These are phyloP conservation scores for Zaprionus nigranus DNA, from an alignment of 1,140 invertebrate genomes.

Conservation along the genomic window DNA sequence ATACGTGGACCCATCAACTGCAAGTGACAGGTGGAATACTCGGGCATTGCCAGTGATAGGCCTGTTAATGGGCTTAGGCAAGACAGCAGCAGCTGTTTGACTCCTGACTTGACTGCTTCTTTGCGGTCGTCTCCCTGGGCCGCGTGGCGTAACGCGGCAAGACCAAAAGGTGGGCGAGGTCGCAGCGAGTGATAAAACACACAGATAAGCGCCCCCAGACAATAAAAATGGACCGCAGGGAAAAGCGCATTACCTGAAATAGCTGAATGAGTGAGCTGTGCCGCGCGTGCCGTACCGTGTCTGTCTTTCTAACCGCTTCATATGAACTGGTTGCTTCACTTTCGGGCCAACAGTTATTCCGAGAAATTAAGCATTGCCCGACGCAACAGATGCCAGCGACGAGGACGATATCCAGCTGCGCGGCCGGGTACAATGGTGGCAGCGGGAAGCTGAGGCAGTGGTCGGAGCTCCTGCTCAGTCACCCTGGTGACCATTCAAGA, in stretches of 20 bases:
- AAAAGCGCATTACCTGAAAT: slow-evolving; percentile 16
- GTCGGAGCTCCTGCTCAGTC: slow-evolving; percentile 17
- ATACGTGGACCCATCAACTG: slow-evolving; percentile 33
- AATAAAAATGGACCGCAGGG: slow-evolving; percentile 26
- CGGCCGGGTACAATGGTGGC: slow-evolving; percentile 47
- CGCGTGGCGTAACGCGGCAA: slow-evolving; percentile 3
- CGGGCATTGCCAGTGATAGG: slow-evolving; percentile 61
- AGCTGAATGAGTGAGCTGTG: slow-evolving; percentile 21
- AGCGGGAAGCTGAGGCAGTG: slow-evolving; percentile 32
- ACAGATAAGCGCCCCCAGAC: slow-evolving; percentile 41
- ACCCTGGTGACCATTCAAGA: slow-evolving; percentile 16
- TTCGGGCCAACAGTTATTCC: slow-evolving; percentile 65
- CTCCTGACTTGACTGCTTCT: slow-evolving; percentile 9
- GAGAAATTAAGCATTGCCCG: slow-evolving; percentile 63
- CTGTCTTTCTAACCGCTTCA: slow-evolving; percentile 17
- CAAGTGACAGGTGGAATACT: slow-evolving; percentile 66
- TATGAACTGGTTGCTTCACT: slow-evolving; percentile 18
- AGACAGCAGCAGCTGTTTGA: slow-evolving; percentile 31
- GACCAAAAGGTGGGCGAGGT: slow-evolving; percentile 44
- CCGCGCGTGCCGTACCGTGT: slow-evolving; percentile 32
- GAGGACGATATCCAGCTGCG: slow-evolving; percentile 61
- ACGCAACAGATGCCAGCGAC: slow-evolving; percentile 40
- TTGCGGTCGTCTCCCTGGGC: slow-evolving; percentile 56
- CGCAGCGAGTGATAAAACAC: slow-evolving; percentile 43
- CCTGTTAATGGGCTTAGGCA: slow-evolving; percentile 62